Conservation (phyloP, 2,797 vertebrate genomes). For the Sebastolobus altivelis region DNA sequence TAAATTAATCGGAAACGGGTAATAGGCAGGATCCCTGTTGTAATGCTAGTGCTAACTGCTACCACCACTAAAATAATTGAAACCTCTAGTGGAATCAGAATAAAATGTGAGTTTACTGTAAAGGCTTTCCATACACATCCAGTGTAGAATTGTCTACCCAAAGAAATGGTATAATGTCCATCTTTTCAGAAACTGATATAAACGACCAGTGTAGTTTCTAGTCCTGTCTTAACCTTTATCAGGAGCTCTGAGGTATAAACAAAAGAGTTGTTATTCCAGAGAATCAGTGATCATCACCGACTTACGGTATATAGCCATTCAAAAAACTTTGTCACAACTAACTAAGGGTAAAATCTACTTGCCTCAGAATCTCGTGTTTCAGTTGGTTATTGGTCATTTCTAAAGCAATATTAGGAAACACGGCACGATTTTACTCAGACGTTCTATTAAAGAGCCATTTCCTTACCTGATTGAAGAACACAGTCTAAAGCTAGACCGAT, state of each 20-base stretch:
- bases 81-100: background rate
- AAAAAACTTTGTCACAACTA: background rate
- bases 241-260: background rate
- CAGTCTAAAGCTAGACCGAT: slow-evolving; percentile 57
- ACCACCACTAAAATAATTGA: background rate
- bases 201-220: background rate
- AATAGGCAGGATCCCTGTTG: background rate
- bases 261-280: background rate
- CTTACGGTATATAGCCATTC: too few relatives aligned
- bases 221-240: background rate
- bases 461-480: slow-evolving; percentile 47
- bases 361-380: background rate
- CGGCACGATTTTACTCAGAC: slow-evolving; percentile 31
- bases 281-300: too few relatives aligned
- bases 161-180: background rate
- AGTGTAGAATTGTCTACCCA: too few relatives aligned
- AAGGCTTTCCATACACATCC: background rate
- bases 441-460: slow-evolving; percentile 44
- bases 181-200: background rate
- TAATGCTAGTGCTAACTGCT: background rate
- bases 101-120: background rate
- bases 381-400: background rate
- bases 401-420: slow-evolving; percentile 30
- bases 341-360: background rate
- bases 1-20: too few relatives aligned